phyloP scores from a whole-genome alignment of 2,113 vertebrate species.

The Notarius lentiginosus region DNA sequence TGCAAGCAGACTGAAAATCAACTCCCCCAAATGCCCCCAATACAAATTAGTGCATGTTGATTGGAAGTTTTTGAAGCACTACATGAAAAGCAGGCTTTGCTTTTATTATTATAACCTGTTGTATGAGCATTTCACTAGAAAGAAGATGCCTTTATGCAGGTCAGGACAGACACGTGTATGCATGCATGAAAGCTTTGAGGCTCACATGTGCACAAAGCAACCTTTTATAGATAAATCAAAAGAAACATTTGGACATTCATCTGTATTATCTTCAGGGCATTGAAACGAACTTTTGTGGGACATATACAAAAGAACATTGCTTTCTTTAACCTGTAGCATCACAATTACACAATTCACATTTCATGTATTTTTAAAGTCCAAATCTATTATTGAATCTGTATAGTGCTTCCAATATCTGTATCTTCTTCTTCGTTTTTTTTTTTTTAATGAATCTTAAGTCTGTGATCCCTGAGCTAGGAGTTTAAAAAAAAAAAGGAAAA shows the following conservation, averaged over 20 bases:
- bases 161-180: background rate
- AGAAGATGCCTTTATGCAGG: conserved; percentile 14
- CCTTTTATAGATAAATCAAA: background rate
- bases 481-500: background rate
- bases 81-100: conserved; percentile 32
- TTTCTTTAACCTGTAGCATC: background rate
- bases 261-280: background rate
- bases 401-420: background rate
- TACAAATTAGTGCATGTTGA: background rate
- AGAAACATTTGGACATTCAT: conserved; percentile 21
- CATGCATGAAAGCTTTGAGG: background rate
- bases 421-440: background rate
- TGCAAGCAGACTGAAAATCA: conserved; percentile 15
- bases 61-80: background rate
- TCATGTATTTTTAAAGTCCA: background rate
- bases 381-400: background rate
- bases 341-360: background rate
- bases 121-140: conserved; percentile 33
- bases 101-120: conserved; percentile 37
- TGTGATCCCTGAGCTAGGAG: background rate
- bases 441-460: background rate
- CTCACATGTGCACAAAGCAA: background rate
- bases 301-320: background rate
- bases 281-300: conserved; percentile 8
- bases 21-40: background rate